Evolutionary conservation across 1,140 invertebrate species (phyloP).

Genomic region (Calephelis virginiensis): DNA sequence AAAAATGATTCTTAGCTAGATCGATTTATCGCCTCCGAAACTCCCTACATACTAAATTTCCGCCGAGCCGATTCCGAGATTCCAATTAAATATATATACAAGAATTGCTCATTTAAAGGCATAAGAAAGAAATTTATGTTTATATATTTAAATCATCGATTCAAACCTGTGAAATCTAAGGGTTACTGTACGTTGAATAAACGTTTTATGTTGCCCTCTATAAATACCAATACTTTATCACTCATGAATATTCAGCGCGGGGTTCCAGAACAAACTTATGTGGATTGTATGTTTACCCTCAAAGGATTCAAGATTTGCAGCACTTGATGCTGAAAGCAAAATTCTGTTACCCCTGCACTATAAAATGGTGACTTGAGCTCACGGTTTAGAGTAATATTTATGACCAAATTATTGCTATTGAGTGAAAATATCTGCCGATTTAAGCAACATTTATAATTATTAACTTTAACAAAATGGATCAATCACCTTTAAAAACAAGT

Average conservation of each 20-base stretch:
- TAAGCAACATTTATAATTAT: too few relatives aligned
- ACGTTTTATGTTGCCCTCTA: neutral
- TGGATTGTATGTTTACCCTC: slow-evolving; percentile 3
- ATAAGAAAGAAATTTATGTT: too few relatives aligned
- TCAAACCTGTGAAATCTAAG: too few relatives aligned
- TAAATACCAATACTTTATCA: neutral
- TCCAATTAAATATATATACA: too few relatives aligned
- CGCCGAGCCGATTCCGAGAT: too few relatives aligned
- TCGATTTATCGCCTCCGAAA: too few relatives aligned
- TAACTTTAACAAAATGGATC: too few relatives aligned
- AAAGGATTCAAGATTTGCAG: slow-evolving; percentile 2
- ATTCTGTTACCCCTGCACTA: slow-evolving; percentile 1
- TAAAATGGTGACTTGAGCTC: neutral
- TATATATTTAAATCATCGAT: too few relatives aligned
- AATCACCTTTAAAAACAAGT: too few relatives aligned
- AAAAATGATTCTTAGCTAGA: too few relatives aligned
- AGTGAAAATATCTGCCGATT: neutral
- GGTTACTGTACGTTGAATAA: neutral
- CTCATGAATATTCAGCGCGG: neutral
- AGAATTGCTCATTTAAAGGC: too few relatives aligned
- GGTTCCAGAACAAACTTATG: slow-evolving; percentile 8
- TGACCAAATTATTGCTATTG: neutral
- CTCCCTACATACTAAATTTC: too few relatives aligned
- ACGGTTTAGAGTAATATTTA: neutral
- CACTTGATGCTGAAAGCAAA: slow-evolving; percentile 11